Percentiles rank a stretch among this genome's conserved stretches.
These are phyloP conservation scores for Mugil cephalus DNA, from an alignment of 2,113 vertebrate species.

Conservation along the genomic window DNA sequence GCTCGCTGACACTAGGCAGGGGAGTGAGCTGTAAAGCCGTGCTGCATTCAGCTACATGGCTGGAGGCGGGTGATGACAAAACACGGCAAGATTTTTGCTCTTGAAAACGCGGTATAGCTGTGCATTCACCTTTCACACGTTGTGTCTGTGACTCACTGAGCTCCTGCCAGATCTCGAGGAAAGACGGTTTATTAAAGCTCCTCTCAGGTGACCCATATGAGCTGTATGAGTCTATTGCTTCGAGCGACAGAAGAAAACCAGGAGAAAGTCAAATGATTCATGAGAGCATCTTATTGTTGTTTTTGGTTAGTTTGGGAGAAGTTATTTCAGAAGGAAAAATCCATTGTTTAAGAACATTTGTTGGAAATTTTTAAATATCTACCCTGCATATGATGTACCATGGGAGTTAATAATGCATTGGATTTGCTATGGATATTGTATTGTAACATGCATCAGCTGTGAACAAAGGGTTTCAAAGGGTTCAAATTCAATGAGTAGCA, in stretches of 20 bases:
- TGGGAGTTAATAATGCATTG: too few species aligned
- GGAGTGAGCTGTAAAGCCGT: conserved; percentile 58
- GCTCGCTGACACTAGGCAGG: conserved; percentile 24
- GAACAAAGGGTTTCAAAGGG: too few species aligned
- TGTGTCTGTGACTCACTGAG: conserved; percentile 42
- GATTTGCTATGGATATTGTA: too few species aligned
- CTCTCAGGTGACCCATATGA: conserved; percentile 13
- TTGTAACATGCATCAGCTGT: too few species aligned
- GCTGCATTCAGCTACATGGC: conserved; percentile 34
- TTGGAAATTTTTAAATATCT: not conserved
- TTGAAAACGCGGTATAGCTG: conserved; percentile 38
- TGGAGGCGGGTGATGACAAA: conserved; percentile 64
- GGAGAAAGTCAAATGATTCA: conserved; percentile 37
- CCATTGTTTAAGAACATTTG: not conserved
- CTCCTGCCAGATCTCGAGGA: conserved; percentile 40
- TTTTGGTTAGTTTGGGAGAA: not conserved
- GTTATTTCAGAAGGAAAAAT: not conserved
- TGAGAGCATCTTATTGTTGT: not conserved
- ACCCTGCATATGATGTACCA: too few species aligned
- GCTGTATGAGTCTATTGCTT: conserved; percentile 9
- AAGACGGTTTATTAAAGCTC: conserved; percentile 25
- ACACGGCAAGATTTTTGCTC: conserved; percentile 36
- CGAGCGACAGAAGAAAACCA: not conserved
- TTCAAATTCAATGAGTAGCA: too few species aligned
- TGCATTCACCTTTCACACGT: conserved; percentile 33